Conservation (phyloP, 35 echinoderm and acorn worm species). For the Anneissia japonica region DNA sequence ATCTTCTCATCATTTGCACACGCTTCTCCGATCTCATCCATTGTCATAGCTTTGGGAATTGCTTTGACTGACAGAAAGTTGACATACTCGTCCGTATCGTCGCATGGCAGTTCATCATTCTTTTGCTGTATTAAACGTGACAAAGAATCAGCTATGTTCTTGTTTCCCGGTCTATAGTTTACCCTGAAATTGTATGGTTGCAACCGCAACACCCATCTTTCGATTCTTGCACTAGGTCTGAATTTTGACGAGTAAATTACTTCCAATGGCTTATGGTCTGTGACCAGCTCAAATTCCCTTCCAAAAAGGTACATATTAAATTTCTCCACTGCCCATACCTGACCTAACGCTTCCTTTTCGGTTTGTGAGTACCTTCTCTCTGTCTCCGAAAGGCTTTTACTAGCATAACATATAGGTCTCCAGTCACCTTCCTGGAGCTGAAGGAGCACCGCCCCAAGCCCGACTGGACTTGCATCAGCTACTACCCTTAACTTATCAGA, state of each 20-base stretch:
- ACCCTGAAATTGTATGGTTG: constrained; percentile 31
- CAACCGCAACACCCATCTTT: constrained; percentile 20
- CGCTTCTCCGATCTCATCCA: neutral
- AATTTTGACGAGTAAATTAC: constrained; percentile 12
- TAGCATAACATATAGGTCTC: neutral
- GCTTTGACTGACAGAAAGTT: neutral
- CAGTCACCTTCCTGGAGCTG: constrained; percentile 2
- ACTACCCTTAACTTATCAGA: neutral
- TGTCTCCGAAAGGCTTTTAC: neutral
- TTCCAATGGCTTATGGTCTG: constrained; percentile 35
- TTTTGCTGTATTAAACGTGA: constrained; percentile 27
- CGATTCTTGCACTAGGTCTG: constrained; percentile 13
- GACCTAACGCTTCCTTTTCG: neutral
- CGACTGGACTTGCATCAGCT: constrained; percentile 20
- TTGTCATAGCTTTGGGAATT: constrained; percentile 21
- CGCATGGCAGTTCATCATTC: neutral
- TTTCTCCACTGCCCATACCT: constrained; percentile 2
- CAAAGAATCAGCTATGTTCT: constrained; percentile 6
- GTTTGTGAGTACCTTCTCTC: constrained; percentile 16
- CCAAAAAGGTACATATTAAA: constrained; percentile 24
- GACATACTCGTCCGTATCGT: constrained; percentile 24
- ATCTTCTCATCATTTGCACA: neutral
- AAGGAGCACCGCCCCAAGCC: constrained; percentile 4
- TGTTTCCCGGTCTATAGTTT: constrained; percentile 27
- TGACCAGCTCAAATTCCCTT: constrained; percentile 6